Percentiles rank a stretch among this genome's conserved stretches.
These are phyloP conservation scores for Gryllus longicercus DNA, from an alignment of 2,888 invertebrate genomes.

Conservation along the genomic window DNA sequence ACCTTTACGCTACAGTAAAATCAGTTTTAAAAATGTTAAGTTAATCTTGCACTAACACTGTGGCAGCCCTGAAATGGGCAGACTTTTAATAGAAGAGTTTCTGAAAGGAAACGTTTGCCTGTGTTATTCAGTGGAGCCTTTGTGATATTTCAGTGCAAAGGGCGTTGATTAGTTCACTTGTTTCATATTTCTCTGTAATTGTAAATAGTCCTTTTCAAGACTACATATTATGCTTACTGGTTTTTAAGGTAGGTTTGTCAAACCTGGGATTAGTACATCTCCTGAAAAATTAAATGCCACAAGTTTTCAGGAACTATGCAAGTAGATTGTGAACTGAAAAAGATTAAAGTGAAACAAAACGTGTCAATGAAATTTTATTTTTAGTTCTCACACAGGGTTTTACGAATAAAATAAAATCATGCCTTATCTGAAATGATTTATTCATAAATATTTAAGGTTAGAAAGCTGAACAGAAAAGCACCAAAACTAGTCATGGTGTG, in stretches of 20 bases:
- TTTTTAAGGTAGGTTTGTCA: not conserved
- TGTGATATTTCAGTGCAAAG: slow-evolving; percentile 3
- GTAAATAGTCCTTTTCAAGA: not conserved
- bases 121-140: not conserved
- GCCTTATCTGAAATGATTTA: too few relatives aligned
- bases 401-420: not conserved
- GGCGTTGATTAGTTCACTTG: not conserved
- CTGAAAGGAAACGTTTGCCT: not conserved
- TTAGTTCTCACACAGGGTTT: not conserved
- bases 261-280: not conserved
- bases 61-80: not conserved
- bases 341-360: not conserved
- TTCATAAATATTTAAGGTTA: too few relatives aligned
- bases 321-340: not conserved
- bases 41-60: not conserved
- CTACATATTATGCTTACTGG: not conserved
- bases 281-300: not conserved
- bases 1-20: not conserved
- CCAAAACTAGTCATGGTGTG: not conserved
- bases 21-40: not conserved
- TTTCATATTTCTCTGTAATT: not conserved
- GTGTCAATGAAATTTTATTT: not conserved
- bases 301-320: not conserved
- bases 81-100: not conserved
- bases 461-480: too few relatives aligned